Conservation (phyloP, 2,797 vertebrate genomes). For the Sciaenops ocellatus region DNA sequence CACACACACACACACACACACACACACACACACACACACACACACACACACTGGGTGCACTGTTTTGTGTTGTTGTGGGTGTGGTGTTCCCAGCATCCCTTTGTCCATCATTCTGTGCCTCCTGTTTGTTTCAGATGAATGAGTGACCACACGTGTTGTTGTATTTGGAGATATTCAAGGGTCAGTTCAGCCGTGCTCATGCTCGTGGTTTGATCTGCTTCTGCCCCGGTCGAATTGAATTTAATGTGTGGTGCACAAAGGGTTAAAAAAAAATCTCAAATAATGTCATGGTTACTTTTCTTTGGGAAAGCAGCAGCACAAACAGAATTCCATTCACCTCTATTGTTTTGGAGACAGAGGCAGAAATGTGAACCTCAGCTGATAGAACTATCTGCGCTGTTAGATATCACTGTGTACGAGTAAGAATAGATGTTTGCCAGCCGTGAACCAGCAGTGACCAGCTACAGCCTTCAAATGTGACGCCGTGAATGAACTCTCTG, state of each 20-base stretch:
- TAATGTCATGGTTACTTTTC: no score
- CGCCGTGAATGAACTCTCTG: no score
- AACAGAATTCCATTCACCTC: background rate
- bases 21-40: slow-evolving; percentile 4
- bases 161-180: slow-evolving; percentile 11
- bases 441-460: background rate
- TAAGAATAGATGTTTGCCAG: background rate
- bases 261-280: no score
- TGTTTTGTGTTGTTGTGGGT: slow-evolving; percentile 25
- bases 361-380: background rate
- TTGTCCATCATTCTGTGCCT: background rate
- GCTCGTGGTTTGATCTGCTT: background rate
- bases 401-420: background rate
- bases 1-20: background rate
- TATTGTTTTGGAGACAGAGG: background rate
- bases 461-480: background rate
- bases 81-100: slow-evolving; percentile 34
- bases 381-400: background rate
- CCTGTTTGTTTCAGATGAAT: background rate
- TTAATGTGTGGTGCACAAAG: no score
- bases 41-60: slow-evolving; percentile 8
- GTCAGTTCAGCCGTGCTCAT: background rate
- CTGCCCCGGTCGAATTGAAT: background rate
- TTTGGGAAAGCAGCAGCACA: background rate
- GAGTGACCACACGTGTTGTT: no score